Percentiles rank a stretch among this genome's conserved stretches.
Conservation (phyloP, 2,797 vertebrate genomes). For the Myoxocephalus aenaeus region DNA sequence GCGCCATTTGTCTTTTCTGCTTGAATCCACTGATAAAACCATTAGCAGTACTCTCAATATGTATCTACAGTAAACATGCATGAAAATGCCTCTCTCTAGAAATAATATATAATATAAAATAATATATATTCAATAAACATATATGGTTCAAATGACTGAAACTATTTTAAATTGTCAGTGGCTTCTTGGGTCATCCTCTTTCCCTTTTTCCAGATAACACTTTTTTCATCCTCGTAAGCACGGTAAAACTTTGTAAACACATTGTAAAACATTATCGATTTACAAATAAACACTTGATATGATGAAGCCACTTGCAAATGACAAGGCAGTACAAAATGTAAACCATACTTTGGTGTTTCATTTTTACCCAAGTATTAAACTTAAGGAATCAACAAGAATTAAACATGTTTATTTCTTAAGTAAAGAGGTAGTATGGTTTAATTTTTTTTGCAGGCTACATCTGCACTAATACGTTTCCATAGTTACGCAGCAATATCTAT, state of each 20-base stretch:
- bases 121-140: no score
- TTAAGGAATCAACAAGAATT: no score
- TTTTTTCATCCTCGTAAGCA: no score
- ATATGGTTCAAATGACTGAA: neutral
- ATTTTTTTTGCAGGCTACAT: neutral
- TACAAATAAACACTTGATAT: no score
- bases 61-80: neutral
- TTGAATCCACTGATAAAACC: neutral
- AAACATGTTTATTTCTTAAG: no score
- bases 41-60: constrained; percentile 6
- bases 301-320: no score
- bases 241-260: no score
- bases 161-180: neutral
- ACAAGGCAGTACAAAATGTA: no score
- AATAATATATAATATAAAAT: neutral
- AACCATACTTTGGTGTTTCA: no score
- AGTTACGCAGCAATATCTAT: neutral
- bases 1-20: constrained; percentile 28
- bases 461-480: neutral
- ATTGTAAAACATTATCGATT: no score
- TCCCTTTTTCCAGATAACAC: neutral
- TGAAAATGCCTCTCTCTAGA: constrained; percentile 2
- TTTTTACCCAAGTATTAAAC: no score
- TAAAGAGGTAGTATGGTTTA: no score
- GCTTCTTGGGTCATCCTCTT: neutral